Evolutionary conservation across 2,113 vertebrate genomes (phyloP).

Genomic region (Crocuta crocuta): DNA sequence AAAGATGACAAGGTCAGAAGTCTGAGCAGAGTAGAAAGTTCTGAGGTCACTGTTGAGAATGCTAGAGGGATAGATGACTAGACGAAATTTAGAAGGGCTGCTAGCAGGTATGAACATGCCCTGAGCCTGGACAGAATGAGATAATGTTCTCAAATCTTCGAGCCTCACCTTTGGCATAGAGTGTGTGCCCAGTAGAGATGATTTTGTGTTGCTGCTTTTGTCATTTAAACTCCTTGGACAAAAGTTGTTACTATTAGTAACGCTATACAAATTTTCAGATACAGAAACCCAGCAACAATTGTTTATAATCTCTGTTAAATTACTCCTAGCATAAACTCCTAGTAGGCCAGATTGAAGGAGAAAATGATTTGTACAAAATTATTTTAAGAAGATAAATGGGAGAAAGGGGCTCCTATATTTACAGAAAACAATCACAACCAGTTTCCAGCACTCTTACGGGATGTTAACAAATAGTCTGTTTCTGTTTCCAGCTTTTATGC

Average conservation of each 20-base stretch:
- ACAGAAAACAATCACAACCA: conserved; percentile 74
- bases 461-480: conserved; percentile 72
- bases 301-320: conserved; percentile 60
- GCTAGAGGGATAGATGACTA: not conserved
- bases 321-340: conserved; percentile 4
- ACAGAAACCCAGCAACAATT: not conserved
- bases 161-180: not conserved
- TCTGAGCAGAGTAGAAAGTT: not conserved
- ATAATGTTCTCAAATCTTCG: not conserved
- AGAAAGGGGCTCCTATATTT: conserved; percentile 70
- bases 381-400: conserved; percentile 78
- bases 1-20: conserved; percentile 10
- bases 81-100: not conserved
- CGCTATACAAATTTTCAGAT: conserved; percentile 56
- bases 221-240: conserved; percentile 31
- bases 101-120: not conserved
- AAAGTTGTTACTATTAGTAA: not conserved
- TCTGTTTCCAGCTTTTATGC: not conserved
- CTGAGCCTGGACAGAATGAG: not conserved
- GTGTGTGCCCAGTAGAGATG: not conserved
- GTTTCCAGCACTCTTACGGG: conserved; percentile 58
- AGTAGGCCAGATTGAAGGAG: conserved; percentile 54
- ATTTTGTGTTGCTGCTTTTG: not conserved
- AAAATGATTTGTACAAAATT: conserved; percentile 67
- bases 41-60: not conserved